Conservation (phyloP, 1,140 invertebrate genomes). For the Magallana ariakensis region DNA sequence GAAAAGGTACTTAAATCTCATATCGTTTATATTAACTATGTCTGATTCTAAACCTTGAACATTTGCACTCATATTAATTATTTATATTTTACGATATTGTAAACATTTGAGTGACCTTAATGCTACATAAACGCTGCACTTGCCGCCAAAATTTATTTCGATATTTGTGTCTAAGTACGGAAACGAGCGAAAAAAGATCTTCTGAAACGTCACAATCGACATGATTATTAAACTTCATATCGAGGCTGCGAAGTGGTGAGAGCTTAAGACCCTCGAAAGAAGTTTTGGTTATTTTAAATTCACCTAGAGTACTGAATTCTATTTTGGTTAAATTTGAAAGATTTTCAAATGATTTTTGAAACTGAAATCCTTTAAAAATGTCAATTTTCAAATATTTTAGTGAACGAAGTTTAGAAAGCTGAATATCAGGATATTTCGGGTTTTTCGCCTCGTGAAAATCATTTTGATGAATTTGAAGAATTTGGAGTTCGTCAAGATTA, state of each 20-base stretch:
- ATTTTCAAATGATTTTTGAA: not conserved
- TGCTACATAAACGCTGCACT: not conserved
- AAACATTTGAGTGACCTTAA: not conserved
- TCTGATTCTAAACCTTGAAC: not conserved
- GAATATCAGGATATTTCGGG: not conserved
- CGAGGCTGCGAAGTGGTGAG: not conserved
- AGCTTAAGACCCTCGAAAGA: not conserved
- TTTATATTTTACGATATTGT: not conserved
- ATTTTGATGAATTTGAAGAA: constrained; percentile 9
- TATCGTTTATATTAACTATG: not conserved
- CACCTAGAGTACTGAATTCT: not conserved
- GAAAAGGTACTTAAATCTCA: not conserved
- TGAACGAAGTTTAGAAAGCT: not conserved
- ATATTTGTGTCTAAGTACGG: not conserved
- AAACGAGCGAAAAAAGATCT: constrained; percentile 4
- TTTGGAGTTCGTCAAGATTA: not conserved
- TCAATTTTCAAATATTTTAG: not conserved
- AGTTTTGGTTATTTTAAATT: not conserved
- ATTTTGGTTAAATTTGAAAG: not conserved
- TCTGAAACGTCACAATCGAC: not conserved
- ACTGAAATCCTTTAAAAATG: not conserved
- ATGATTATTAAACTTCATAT: not conserved
- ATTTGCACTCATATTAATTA: not conserved
- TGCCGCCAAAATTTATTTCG: not conserved
- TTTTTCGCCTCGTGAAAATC: not conserved